These are phyloP conservation scores for Calephelis perditalis DNA, from an alignment of 2,888 invertebrate species.

Conservation along the genomic window DNA sequence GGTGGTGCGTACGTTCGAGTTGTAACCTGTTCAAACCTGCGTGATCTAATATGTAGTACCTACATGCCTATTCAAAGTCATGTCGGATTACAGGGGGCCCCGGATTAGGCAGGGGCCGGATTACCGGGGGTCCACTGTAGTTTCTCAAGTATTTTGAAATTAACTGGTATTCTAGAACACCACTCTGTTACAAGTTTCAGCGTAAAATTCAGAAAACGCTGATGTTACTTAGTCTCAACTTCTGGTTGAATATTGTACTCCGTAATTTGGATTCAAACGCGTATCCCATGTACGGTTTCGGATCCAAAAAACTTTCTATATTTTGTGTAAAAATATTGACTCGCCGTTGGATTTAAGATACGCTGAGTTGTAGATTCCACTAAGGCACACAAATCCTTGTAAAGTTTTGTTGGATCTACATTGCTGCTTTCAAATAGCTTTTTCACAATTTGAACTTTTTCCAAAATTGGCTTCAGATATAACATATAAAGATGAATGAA, in stretches of 20 bases:
- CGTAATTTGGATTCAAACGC: conserved; percentile 10
- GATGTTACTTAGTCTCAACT: background rate
- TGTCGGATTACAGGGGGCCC: too few species aligned
- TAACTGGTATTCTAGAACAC: background rate
- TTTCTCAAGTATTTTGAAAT: background rate
- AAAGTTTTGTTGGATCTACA: conserved; percentile 20
- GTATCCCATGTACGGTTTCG: conserved; percentile 13
- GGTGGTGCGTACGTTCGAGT: conserved; percentile 22
- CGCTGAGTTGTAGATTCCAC: conserved; percentile 16
- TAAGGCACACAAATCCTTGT: conserved; percentile 18
- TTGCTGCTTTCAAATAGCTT: conserved; percentile 20
- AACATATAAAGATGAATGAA: conserved; percentile 20
- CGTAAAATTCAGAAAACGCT: conserved; percentile 6
- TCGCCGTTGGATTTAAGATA: conserved; percentile 19
- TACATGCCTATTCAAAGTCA: conserved; percentile 12
- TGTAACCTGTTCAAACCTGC: conserved; percentile 21
- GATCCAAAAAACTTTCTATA: conserved; percentile 13
- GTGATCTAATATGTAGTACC: conserved; percentile 15
- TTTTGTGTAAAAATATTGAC: conserved; percentile 19
- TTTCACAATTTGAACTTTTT: conserved; percentile 21
- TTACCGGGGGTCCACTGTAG: conserved; percentile 20
- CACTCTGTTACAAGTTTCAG: conserved; percentile 13
- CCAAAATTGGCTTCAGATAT: conserved; percentile 19
- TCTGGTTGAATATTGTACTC: background rate
- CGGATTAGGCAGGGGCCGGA: conserved; percentile 21